Base-by-base conservation (phyloP, 30 jellyfish, hydroid and myxozoan species). In the Cassiopea andromeda region DNA sequence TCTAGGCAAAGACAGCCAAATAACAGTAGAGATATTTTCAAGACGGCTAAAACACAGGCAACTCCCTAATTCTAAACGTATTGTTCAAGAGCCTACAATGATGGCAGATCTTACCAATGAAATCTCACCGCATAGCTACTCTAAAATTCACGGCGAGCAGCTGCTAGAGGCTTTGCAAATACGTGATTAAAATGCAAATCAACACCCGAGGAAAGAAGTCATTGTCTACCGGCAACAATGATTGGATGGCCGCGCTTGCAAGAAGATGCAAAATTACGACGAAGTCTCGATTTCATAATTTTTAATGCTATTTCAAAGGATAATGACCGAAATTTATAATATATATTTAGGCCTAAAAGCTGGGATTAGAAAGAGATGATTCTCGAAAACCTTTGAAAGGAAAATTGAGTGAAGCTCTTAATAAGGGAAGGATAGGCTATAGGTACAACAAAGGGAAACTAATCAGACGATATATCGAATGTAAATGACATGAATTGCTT, bases 41-140 rank as follows among this genome's bases (percentile, higher is more conserved):
- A 18, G 50, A 77, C 46, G 19, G 73, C 45, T 68, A 58, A 71
- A 57, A 60, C 66, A 48, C 64, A 64, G 93, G 84, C 93, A 86
- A 86, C 93, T 75, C 93, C 93, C 93, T 73, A 86, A 86, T 75
- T 67, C 46, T 79, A 72, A 81, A 73, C 82, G 80, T 58, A 69
- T 67, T 81, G 90, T 71, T 49, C 67, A 81, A 48, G 57, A 81
- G 47, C 70, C 81, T 71, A 81, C 69, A 69, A 64, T 69, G 82
- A 81, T 64, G 48, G 90, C 86, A 77, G 86, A 49, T 77, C 50
- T 77, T 60, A 77, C 86, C 86, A 77, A 77, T 77, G 80, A 81
- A 69, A 67, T 57, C 73, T 73, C 90, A 81, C 82, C 80, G 80
- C 81, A 81, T 6, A 81, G 73, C 80, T 81, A 81, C 60, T 61